Conservation (phyloP, 2,888 invertebrate species). For the Drosophila monieri region DNA sequence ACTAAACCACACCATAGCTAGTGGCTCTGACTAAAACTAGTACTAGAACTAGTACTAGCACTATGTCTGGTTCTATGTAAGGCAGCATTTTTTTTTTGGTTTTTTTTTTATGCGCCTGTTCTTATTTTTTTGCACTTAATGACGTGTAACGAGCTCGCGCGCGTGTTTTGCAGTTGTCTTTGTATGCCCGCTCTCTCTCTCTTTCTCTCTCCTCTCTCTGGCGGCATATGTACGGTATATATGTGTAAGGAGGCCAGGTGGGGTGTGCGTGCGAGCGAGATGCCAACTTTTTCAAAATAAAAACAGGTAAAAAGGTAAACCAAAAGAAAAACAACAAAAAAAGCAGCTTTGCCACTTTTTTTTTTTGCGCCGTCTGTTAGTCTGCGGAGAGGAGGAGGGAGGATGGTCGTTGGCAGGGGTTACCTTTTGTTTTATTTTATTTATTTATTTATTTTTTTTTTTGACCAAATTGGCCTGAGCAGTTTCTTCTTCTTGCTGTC, state of each 20-base stretch:
- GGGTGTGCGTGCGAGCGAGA: conserved; percentile 54
- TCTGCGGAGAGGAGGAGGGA: not conserved
- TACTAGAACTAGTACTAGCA: conserved; percentile 27
- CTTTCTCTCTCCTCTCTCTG: conserved; percentile 15
- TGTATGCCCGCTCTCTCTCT: conserved; percentile 9
- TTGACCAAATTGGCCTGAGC: conserved; percentile 38
- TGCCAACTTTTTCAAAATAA: conserved; percentile 54
- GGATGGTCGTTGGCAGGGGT: not conserved
- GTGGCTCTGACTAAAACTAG: conserved; percentile 19
- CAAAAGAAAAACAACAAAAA: conserved; percentile 58
- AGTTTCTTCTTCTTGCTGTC: conserved; percentile 14
- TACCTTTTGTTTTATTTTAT: conserved; percentile 25
- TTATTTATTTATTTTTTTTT: conserved; percentile 46
- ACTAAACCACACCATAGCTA: conserved; percentile 6
- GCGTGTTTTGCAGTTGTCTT: conserved; percentile 53
- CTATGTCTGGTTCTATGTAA: conserved; percentile 38
- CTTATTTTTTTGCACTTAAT: conserved; percentile 76
- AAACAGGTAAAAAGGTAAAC: conserved; percentile 62
- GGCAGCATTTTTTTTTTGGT: conserved; percentile 55
- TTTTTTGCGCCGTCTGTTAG: conserved; percentile 20
- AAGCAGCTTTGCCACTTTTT: conserved; percentile 74
- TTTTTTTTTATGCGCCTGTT: conserved; percentile 67
- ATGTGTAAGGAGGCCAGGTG: conserved; percentile 35
- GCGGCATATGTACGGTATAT: conserved; percentile 36
- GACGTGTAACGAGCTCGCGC: conserved; percentile 71